Evolutionary conservation across 1,140 invertebrate species (phyloP).

Genomic region (Pachypeltis micranthus): DNA sequence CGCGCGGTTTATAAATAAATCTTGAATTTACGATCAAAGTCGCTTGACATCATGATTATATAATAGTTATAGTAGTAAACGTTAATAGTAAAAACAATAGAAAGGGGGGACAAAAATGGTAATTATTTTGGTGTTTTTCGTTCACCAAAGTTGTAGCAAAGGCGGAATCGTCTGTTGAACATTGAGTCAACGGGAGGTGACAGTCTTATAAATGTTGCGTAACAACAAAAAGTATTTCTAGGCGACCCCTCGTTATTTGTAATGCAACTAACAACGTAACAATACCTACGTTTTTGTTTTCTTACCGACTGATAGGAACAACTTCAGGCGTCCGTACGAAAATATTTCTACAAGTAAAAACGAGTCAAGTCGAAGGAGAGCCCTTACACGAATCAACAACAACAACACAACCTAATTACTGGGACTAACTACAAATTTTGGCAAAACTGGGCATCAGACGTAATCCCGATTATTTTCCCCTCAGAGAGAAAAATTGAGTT

Average conservation of each 20-base stretch:
- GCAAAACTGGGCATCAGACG: too few relatives aligned
- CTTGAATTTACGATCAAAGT: not conserved
- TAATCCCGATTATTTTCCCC: too few relatives aligned
- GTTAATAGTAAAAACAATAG: too few relatives aligned
- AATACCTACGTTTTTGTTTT: not conserved
- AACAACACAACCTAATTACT: too few relatives aligned
- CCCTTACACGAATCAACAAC: too few relatives aligned
- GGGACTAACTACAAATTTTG: too few relatives aligned
- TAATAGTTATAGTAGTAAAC: not conserved
- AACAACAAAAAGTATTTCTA: too few relatives aligned
- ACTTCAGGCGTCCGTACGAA: constrained; percentile 2
- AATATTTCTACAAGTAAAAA: not conserved
- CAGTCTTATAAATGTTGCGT: constrained; percentile 4
- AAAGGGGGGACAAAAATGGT: too few relatives aligned
- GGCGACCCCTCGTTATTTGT: too few relatives aligned
- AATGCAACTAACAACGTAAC: too few relatives aligned
- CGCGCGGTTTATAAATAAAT: not conserved
- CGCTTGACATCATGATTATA: not conserved
- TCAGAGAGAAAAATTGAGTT: too few relatives aligned
- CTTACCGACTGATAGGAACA: constrained; percentile 7
- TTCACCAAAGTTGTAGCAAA: not conserved
- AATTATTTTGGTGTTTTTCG: not conserved
- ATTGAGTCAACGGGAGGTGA: not conserved
- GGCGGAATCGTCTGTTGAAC: not conserved
- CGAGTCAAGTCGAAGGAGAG: not conserved